Evolutionary conservation across 2,888 invertebrate species (phyloP).

Genomic region (Lomographa bimaculata): DNA sequence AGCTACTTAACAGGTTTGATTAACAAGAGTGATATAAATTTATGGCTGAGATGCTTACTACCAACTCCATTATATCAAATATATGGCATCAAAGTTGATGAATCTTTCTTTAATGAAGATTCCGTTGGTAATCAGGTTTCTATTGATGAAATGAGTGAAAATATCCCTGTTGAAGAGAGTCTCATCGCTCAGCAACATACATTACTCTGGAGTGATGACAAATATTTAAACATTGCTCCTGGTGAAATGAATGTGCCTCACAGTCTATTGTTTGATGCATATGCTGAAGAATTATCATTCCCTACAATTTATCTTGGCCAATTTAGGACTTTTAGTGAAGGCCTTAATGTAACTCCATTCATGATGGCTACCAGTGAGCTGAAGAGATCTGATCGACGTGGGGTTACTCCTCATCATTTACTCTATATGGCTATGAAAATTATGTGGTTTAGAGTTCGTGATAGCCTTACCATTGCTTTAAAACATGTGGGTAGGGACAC

Average conservation of each 20-base stretch:
- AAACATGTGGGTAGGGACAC: no score
- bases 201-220: conserved; percentile 32
- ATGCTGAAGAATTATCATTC: conserved; percentile 56
- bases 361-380: no score
- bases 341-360: no score
- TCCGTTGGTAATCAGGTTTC: conserved; percentile 24
- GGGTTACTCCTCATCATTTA: no score
- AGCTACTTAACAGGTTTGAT: conserved; percentile 34
- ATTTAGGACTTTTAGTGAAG: conserved; percentile 12
- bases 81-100: conserved; percentile 34
- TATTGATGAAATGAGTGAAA: conserved; percentile 37
- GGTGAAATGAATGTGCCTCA: conserved; percentile 28
- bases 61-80: conserved; percentile 33
- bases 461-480: no score
- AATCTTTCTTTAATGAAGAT: conserved; percentile 30
- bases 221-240: conserved; percentile 26
- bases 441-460: no score
- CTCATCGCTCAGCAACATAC: conserved; percentile 34
- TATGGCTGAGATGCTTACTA: conserved; percentile 36
- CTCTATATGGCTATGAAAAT: no score
- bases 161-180: conserved; percentile 36
- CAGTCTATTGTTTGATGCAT: conserved; percentile 44
- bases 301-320: conserved; percentile 46
- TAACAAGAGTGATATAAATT: conserved; percentile 34
- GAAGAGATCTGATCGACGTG: no score